phyloP scores from a whole-genome alignment of 1,140 invertebrate genomes.

The Polyergus mexicanus region DNA sequence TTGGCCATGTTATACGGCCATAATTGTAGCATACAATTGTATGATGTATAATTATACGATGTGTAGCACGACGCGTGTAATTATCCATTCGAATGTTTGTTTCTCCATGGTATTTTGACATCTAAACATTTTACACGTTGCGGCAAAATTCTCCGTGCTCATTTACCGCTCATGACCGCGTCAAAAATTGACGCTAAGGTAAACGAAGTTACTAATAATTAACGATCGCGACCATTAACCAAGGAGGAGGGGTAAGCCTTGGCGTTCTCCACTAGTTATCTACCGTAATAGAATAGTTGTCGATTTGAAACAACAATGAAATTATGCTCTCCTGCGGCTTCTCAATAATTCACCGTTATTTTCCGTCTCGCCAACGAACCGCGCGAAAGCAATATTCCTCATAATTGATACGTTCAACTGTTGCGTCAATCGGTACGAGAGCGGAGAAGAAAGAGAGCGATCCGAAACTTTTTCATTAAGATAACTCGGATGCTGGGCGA shows the following conservation, averaged over 20 bases:
- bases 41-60: neutral
- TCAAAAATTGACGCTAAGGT: conserved; percentile 7
- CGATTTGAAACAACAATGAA: conserved; percentile 36
- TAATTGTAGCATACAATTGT: conserved; percentile 27
- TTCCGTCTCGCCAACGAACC: conserved; percentile 25
- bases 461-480: conserved; percentile 61
- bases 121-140: neutral
- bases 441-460: neutral
- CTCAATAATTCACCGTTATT: conserved; percentile 52
- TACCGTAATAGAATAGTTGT: neutral
- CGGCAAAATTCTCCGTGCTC: neutral
- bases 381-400: conserved; percentile 38
- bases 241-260: neutral
- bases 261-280: neutral
- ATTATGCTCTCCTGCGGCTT: conserved; percentile 30
- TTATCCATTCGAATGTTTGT: conserved; percentile 28
- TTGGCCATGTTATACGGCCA: neutral
- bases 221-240: neutral
- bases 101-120: neutral
- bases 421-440: conserved; percentile 52
- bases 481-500: conserved; percentile 36
- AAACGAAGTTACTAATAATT: conserved; percentile 1
- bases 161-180: neutral
- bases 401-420: conserved; percentile 60
- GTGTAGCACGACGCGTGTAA: conserved; percentile 22